phyloP scores from a whole-genome alignment of 2,888 invertebrate genomes.

The Herminia tarsipennalis region DNA sequence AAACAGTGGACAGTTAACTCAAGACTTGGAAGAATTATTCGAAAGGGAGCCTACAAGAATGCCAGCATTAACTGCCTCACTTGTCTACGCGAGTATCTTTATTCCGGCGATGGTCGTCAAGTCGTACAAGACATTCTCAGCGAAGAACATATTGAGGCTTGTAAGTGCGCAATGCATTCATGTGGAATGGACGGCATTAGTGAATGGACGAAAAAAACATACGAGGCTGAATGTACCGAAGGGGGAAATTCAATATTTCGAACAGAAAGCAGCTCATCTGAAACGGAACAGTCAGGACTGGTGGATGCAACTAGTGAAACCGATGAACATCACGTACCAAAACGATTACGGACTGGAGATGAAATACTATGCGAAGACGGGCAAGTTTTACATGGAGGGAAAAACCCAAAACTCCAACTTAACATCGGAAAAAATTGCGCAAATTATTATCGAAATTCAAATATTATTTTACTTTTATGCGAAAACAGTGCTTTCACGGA shows the following conservation, averaged over 20 bases:
- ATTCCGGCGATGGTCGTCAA: constrained; percentile 42
- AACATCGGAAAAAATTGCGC: too few relatives aligned
- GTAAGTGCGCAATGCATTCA: constrained; percentile 14
- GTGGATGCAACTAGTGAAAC: constrained; percentile 10
- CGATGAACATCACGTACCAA: neutral
- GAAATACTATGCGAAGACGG: too few relatives aligned
- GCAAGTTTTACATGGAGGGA: too few relatives aligned
- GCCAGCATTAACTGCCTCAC: constrained; percentile 20
- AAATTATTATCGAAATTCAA: too few relatives aligned
- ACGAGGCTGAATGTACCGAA: constrained; percentile 8
- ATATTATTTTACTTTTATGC: too few relatives aligned
- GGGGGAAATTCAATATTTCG: constrained; percentile 12
- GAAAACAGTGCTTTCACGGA: too few relatives aligned
- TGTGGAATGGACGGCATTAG: constrained; percentile 8
- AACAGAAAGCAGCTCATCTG: neutral
- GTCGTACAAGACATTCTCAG: constrained; percentile 23
- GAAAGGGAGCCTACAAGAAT: constrained; percentile 13
- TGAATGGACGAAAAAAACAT: neutral
- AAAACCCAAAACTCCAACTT: too few relatives aligned
- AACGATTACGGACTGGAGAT: neutral
- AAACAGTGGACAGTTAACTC: constrained; percentile 25
- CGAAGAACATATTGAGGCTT: constrained; percentile 10
- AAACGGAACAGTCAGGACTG: constrained; percentile 4
- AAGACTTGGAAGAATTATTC: constrained; percentile 18
- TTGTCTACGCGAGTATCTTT: constrained; percentile 41